phyloP scores from a whole-genome alignment of 2,797 vertebrate genomes.

The Scyliorhinus canicula region DNA sequence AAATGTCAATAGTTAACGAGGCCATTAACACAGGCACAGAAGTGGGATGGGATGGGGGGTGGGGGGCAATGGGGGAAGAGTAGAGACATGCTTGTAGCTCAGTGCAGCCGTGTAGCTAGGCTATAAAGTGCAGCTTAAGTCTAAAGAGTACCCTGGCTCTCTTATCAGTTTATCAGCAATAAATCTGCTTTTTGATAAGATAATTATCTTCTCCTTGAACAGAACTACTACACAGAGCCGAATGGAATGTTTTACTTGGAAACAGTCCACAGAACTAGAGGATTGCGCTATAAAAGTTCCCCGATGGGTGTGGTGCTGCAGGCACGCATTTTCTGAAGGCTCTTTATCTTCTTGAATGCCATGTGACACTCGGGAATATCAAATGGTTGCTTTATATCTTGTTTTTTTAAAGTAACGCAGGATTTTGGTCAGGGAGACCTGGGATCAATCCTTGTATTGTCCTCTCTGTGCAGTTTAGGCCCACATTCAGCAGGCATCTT shows the following conservation, averaged over 20 bases:
- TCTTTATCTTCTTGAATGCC: not conserved
- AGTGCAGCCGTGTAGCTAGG: too few species aligned
- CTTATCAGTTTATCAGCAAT: conserved; percentile 59
- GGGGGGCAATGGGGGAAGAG: not conserved
- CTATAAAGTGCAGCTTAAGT: not conserved
- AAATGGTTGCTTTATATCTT: not conserved
- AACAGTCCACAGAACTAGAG: conserved; percentile 44
- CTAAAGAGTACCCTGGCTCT: conserved; percentile 41
- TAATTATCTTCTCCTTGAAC: conserved; percentile 79
- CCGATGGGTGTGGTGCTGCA: conserved; percentile 34
- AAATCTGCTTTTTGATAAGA: conserved; percentile 72
- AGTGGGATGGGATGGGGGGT: not conserved
- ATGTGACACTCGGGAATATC: not conserved
- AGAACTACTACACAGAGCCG: conserved; percentile 59
- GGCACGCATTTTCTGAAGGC: not conserved
- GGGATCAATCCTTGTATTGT: not conserved
- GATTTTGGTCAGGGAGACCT: not conserved
- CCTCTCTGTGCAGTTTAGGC: not conserved
- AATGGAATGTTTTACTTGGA: conserved; percentile 56
- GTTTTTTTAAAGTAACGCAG: not conserved
- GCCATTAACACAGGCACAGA: not conserved
- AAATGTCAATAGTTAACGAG: not conserved
- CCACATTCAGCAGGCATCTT: not conserved
- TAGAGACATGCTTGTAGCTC: not conserved
- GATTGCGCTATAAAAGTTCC: conserved; percentile 45